Conservation (phyloP, 2,113 vertebrate genomes). For the Campylomormyrus numenius region DNA sequence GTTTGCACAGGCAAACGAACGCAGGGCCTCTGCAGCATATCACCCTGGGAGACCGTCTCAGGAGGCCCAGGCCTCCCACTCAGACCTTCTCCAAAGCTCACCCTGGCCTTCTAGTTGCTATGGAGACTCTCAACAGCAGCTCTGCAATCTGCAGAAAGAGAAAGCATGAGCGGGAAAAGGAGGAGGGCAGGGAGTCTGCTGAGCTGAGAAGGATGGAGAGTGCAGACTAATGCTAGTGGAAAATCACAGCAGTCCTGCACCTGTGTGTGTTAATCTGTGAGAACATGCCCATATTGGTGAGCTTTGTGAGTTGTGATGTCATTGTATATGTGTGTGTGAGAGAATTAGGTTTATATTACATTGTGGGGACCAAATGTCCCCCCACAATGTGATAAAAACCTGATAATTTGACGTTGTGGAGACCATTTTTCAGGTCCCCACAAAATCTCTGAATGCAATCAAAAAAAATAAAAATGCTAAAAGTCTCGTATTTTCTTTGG, state of each 20-base stretch:
- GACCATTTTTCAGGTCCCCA: no score
- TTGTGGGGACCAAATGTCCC: no score
- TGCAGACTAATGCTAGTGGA: neutral
- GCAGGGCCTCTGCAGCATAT: neutral
- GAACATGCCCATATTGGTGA: neutral
- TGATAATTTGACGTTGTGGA: no score
- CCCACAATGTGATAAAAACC: no score
- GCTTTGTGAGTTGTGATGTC: neutral
- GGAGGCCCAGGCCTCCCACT: neutral
- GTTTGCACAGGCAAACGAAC: neutral
- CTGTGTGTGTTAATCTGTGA: neutral
- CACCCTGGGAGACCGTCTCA: neutral
- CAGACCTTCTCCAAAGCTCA: slow-evolving; percentile 24
- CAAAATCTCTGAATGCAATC: no score
- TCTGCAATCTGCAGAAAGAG: slow-evolving; percentile 15
- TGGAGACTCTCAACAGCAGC: slow-evolving; percentile 30
- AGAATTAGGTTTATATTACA: neutral
- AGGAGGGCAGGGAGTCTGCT: neutral
- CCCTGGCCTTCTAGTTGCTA: slow-evolving; percentile 27
- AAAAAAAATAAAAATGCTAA: no score
- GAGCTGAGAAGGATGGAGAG: neutral
- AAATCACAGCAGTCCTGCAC: neutral
- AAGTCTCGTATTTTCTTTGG: no score
- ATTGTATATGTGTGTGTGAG: neutral
- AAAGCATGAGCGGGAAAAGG: neutral